phyloP scores from a whole-genome alignment of 2,797 vertebrate genomes.

The Phylloscopus collybita region DNA sequence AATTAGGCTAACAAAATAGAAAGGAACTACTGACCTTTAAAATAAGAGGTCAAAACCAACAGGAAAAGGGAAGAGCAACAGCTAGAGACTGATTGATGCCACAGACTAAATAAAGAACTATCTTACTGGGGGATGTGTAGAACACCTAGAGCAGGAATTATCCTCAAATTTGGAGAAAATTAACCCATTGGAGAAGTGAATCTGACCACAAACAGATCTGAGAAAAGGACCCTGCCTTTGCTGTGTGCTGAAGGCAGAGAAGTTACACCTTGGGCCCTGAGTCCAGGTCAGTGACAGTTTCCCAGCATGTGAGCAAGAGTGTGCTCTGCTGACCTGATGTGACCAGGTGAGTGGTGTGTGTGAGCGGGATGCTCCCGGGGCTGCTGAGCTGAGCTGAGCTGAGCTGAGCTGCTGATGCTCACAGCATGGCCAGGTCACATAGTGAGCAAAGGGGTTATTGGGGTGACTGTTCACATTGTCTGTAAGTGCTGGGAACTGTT shows the following conservation, averaged over 20 bases:
- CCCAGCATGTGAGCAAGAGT: rapidly evolving
- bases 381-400: background rate
- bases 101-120: background rate
- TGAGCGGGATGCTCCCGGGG: rapidly evolving
- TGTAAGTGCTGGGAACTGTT: background rate
- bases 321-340: background rate
- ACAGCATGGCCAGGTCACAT: background rate
- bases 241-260: background rate
- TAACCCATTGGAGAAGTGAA: background rate
- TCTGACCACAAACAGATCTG: background rate
- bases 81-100: background rate
- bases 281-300: rapidly evolving
- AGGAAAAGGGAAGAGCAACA: background rate
- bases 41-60: background rate
- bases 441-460: background rate
- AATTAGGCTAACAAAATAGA: background rate
- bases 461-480: background rate
- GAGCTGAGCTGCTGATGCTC: background rate
- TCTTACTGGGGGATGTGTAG: too few species aligned
- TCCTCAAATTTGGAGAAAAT: background rate
- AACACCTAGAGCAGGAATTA: background rate
- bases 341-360: background rate
- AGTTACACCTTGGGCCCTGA: background rate
- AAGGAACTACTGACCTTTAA: background rate
- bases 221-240: background rate